Evolutionary conservation across 2,797 vertebrate species (phyloP), one percentile per base, ranked within the genome.

Genomic region (Enteromius anoplus): DNA sequence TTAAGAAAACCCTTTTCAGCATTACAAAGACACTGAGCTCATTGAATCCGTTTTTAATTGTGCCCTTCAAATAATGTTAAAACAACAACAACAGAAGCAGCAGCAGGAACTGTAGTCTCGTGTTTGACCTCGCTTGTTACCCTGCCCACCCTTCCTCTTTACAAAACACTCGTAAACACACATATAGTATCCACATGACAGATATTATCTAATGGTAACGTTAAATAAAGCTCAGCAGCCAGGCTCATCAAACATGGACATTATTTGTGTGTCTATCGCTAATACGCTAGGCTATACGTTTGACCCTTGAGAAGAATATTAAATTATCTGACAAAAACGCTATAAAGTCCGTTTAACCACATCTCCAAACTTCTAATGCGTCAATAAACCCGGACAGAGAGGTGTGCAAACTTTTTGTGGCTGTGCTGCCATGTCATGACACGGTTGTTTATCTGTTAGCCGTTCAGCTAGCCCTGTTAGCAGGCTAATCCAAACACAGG

Each of bases 401-500:
- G 70, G 23, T 79, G 55, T 23, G 71, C 14, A 85, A 86, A 88
- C 84, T 87, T 85, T 84, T 75, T 45, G 75, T 29, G 37, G 40
- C 64, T 55, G 12, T 37, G 62, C 10, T 45, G 77, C 81, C 73
- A 29, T 70, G 55, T 19, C 81, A 76, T 80, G 77, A 65, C 71
- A 65, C 45, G 65, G 81, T 83, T 71, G 53, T 83, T 71, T 71
- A 70, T 80, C 32, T 60, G 71, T 64, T 83, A 77, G 84, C 75
- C 64, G 72, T 73, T 68, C 68, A 71, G 80, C 76, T 80, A 82
- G 65, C 60, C 21, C 49, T 65, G 80, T 55, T 86, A 85, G 85
- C 85, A 49, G 32, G 81, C 82, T 75, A 58, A 75, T 60, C 78
- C 70, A 85, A 85, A 80, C 62, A 70, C 89, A 78, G 49, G n/a